Base-by-base conservation (phyloP, 2,797 vertebrate species). In the Falco concolor region DNA sequence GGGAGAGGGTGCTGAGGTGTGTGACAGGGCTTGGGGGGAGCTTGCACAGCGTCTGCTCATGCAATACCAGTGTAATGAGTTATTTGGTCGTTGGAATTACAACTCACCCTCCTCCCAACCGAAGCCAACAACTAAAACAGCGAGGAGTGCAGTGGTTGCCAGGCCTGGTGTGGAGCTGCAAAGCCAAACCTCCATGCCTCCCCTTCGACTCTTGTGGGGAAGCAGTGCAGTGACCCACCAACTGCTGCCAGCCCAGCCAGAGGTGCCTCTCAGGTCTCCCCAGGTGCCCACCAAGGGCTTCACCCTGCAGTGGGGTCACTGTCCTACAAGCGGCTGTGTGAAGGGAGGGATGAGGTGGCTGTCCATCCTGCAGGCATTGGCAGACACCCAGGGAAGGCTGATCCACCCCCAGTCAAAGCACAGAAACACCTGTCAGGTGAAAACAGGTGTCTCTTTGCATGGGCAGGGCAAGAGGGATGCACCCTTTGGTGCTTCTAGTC, bases 61-160 rank as follows among this genome's bases (percentile, higher is more conserved):
- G 76, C 82, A 59, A 87, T 60, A 92, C 97, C 96, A 97, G 97
- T 95, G 96, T 95, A 95, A 95, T 6, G 6, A 95, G 89, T 94
- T 76, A 74, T 65, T 68, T 2, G 6, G 63, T 61, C 2, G 12
- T 56, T 5, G 1, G 69, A 85, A 61, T 27, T 38, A 50, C 67
- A 44, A 19, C 27, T 63, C 87, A 27, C 77, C 87, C 89, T 84
- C 68, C 76, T 83, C 49, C 56, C 5, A 4, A 42, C 52, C 2
- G 1, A 82, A 79, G 68, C 63, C 70, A 53, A 65, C 61, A 60
- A 64, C 34, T 27, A 24, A 74, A 91, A 82, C 0, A 1, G 75
- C 7, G 12, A 93, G 73, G 77, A 85, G 65, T 2, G 42, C 63
- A n/a, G 80, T 3, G 69, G 68, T 47, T 56, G 84, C 81, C 47